Evolutionary conservation across 1,140 invertebrate genomes (phyloP).

Genomic region (Varroa destructor): DNA sequence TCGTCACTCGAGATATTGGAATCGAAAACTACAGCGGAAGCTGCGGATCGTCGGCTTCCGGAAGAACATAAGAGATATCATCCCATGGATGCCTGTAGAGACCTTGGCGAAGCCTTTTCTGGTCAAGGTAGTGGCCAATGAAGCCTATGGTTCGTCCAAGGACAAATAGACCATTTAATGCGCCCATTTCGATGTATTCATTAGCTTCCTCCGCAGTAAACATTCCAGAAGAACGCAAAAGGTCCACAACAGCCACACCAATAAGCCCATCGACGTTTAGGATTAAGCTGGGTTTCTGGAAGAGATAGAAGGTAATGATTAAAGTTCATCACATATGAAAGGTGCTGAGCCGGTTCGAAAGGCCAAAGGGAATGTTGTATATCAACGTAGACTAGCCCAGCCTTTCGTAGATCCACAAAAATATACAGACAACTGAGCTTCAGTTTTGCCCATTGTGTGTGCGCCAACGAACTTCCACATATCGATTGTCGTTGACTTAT

Average conservation of each 20-base stretch:
- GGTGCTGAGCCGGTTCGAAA: too few relatives aligned
- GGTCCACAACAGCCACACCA: constrained; percentile 90
- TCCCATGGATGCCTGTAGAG: constrained; percentile 99
- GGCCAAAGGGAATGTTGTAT: too few relatives aligned
- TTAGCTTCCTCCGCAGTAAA: constrained; percentile 94
- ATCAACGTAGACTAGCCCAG: too few relatives aligned
- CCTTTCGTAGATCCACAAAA: too few relatives aligned
- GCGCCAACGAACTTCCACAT: too few relatives aligned
- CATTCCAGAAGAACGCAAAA: constrained; percentile 74
- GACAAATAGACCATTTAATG: constrained; percentile 95
- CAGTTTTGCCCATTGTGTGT: too few relatives aligned
- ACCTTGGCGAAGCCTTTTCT: constrained; percentile 94
- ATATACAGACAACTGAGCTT: too few relatives aligned
- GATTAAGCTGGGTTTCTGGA: constrained; percentile 89
- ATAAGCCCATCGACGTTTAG: constrained; percentile 97
- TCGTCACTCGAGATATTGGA: too few relatives aligned
- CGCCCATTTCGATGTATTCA: constrained; percentile 93
- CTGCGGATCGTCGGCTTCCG: constrained; percentile 45
- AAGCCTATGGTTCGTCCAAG: constrained; percentile 95
- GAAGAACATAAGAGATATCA: constrained; percentile 95
- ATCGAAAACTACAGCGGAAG: not conserved
- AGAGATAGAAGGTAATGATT: constrained; percentile 29
- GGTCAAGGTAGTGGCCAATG: constrained; percentile 96
- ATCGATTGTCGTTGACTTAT: too few relatives aligned
- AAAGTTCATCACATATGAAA: constrained; percentile 29